Conservation (phyloP, 2,888 invertebrate species). For the Pseudanteris insignis region DNA sequence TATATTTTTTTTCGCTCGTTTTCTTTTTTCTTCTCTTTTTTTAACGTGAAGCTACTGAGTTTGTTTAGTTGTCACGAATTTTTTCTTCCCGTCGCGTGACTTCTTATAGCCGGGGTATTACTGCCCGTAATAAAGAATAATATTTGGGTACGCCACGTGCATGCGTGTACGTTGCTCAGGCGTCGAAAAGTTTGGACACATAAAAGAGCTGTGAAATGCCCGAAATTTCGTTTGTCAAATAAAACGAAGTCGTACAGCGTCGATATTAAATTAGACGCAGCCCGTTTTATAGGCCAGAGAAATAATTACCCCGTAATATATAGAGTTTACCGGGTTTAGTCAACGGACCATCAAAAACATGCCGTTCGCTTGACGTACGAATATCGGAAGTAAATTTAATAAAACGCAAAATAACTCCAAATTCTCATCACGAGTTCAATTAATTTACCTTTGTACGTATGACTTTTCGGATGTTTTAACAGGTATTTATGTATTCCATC, state of each 20-base stretch:
- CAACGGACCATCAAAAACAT: too few species aligned
- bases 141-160: conserved; percentile 14
- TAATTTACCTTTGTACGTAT: too few species aligned
- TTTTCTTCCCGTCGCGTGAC: conserved; percentile 32
- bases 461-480: too few species aligned
- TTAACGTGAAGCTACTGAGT: conserved; percentile 8
- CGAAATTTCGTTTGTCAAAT: conserved; percentile 7
- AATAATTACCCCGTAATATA: too few species aligned
- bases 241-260: neutral
- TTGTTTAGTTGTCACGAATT: conserved; percentile 26
- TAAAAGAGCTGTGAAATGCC: conserved; percentile 20
- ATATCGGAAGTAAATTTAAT: too few species aligned
- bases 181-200: conserved; percentile 8
- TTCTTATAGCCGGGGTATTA: conserved; percentile 13
- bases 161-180: neutral
- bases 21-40: conserved; percentile 6
- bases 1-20: too few species aligned
- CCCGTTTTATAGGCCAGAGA: neutral
- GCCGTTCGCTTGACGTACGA: too few species aligned
- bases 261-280: neutral
- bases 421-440: too few species aligned
- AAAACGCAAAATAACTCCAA: too few species aligned
- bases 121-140: conserved; percentile 16
- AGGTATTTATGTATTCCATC: too few species aligned
- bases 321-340: too few species aligned